Conservation (phyloP, 1,140 invertebrate genomes). For the Drosophila chauvacae region DNA sequence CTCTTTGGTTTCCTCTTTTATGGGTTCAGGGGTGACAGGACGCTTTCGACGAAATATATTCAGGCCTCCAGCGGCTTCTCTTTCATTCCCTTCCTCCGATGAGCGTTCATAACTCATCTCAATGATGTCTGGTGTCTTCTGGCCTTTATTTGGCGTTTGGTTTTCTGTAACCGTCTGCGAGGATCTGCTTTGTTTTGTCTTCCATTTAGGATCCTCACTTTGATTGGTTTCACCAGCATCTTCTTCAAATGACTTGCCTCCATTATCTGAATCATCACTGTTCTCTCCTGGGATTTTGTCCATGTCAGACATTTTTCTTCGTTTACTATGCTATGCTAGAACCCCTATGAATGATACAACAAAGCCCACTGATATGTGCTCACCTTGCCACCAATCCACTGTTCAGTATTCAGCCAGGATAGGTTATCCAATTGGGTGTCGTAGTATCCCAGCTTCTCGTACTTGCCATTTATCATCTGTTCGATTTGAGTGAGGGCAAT, state of each 20-base stretch:
- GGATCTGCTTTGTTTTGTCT: neutral
- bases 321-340: neutral
- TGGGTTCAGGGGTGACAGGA: neutral
- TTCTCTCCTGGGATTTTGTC: neutral
- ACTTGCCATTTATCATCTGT: conserved; percentile 97
- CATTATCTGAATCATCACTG: neutral
- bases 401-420: conserved; percentile 95
- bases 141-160: neutral
- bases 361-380: conserved; percentile 27
- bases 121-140: neutral
- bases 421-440: conserved; percentile 97
- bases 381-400: conserved; percentile 92
- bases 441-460: conserved; percentile 97
- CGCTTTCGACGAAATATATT: neutral
- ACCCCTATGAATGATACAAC: neutral
- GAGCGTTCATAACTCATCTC: neutral
- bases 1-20: neutral
- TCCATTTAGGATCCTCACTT: neutral
- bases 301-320: conserved; percentile 29
- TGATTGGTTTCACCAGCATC: neutral
- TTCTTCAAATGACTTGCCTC: neutral
- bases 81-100: neutral
- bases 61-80: neutral
- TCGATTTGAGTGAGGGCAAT: conserved; percentile 99
- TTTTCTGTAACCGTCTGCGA: neutral